A percentile compares a stretch with the other conserved stretches of the same genome.
These are phyloP conservation scores for Eurystomus gularis DNA, from an alignment of 2,113 vertebrate species.

Conservation along the genomic window DNA sequence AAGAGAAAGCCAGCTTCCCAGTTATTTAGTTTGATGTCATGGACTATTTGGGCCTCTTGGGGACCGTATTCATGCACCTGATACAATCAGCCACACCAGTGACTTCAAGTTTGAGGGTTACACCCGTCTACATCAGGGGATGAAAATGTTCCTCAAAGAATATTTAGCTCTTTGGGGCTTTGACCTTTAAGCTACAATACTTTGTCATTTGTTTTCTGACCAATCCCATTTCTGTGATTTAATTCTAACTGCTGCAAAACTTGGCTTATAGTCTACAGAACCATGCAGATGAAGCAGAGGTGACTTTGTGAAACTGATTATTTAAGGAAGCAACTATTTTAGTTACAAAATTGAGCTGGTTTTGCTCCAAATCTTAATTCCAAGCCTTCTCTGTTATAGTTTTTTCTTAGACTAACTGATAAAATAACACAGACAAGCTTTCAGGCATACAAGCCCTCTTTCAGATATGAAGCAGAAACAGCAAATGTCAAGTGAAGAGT, in stretches of 20 bases:
- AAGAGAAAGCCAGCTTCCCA: background rate
- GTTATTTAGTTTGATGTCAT: background rate
- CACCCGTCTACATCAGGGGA: conserved; percentile 22
- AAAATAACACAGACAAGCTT: background rate
- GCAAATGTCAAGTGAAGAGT: background rate
- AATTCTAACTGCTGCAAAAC: background rate
- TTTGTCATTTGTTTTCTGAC: conserved; percentile 23
- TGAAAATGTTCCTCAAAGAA: conserved; percentile 23
- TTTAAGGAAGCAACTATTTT: conserved; percentile 22
- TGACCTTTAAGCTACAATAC: conserved; percentile 11
- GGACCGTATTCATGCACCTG: background rate
- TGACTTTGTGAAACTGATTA: background rate
- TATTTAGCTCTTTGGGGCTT: background rate
- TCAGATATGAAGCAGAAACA: background rate
- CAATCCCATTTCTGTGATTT: background rate
- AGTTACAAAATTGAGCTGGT: background rate
- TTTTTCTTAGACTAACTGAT: background rate
- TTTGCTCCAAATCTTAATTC: conserved; percentile 1
- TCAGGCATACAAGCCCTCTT: background rate
- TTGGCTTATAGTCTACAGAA: background rate
- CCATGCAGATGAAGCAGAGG: background rate
- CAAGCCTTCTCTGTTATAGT: background rate
- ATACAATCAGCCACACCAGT: conserved; percentile 25
- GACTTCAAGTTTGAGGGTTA: conserved; percentile 30
- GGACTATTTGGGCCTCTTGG: background rate